phyloP scores from a whole-genome alignment of 2,888 invertebrate species.

The Nomada ruficornis region DNA sequence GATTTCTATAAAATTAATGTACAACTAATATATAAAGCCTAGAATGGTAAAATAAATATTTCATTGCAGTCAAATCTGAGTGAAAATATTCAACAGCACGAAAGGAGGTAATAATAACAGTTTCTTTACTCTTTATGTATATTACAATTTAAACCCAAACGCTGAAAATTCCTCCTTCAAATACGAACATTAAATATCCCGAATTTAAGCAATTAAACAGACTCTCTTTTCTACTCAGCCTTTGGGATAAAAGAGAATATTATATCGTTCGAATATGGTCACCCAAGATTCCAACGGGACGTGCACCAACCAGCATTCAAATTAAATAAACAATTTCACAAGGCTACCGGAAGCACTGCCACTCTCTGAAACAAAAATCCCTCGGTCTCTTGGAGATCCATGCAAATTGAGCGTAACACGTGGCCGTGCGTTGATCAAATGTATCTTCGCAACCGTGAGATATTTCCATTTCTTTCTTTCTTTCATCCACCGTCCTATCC shows the following conservation, averaged over 20 bases:
- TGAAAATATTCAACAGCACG: too few relatives aligned
- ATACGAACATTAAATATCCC: background rate
- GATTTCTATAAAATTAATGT: too few relatives aligned
- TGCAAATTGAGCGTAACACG: conserved; percentile 17
- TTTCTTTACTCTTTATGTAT: too few relatives aligned
- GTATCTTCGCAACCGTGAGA: conserved; percentile 19
- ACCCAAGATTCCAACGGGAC: background rate
- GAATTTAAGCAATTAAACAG: background rate
- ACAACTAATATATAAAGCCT: too few relatives aligned
- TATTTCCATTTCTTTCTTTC: background rate
- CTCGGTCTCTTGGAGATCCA: background rate
- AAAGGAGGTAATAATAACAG: too few relatives aligned
- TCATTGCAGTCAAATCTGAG: too few relatives aligned
- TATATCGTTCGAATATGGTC: background rate
- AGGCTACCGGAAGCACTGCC: background rate
- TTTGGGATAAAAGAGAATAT: too few relatives aligned
- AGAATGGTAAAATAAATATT: too few relatives aligned
- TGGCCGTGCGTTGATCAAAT: conserved; percentile 13
- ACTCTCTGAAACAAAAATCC: background rate
- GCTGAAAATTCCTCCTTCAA: too few relatives aligned
- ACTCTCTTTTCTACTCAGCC: background rate
- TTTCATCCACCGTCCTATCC: background rate
- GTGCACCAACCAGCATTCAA: background rate
- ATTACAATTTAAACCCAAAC: too few relatives aligned
- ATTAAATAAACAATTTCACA: conserved; percentile 27